Conservation (phyloP, 1,140 invertebrate species). For the Aplysia californica region DNA sequence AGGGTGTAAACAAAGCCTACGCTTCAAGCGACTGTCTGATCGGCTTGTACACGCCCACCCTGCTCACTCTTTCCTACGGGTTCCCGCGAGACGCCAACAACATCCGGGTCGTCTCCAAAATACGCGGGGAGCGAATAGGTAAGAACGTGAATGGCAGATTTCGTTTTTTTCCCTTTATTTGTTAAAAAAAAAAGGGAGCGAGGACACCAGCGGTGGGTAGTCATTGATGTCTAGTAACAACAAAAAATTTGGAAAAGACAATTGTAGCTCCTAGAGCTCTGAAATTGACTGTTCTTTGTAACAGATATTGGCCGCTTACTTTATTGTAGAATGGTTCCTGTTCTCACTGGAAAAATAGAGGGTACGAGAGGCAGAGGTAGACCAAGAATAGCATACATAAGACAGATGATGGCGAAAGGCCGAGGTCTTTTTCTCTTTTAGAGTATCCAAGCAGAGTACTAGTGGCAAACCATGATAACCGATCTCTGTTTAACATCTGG, state of each 20-base stretch:
- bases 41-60: slow-evolving; percentile 46
- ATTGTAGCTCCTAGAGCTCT: slow-evolving; percentile 8
- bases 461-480: too few species aligned
- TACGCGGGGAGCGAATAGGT: slow-evolving; percentile 29
- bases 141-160: too few species aligned
- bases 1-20: slow-evolving; percentile 26
- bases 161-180: not conserved
- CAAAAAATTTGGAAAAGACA: not conserved
- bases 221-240: not conserved
- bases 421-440: too few species aligned
- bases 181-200: not conserved
- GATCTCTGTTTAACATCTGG: too few species aligned
- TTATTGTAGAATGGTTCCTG: too few species aligned
- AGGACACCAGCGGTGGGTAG: not conserved
- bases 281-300: slow-evolving; percentile 34
- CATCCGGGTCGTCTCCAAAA: slow-evolving; percentile 32
- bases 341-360: too few species aligned
- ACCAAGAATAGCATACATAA: too few species aligned
- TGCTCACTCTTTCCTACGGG: slow-evolving; percentile 41
- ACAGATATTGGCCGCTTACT: not conserved
- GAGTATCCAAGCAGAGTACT: too few species aligned
- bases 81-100: slow-evolving; percentile 36
- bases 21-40: slow-evolving; percentile 49
- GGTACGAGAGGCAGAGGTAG: too few species aligned
- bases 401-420: too few species aligned